Base-by-base conservation (phyloP, 2,888 invertebrate species). In the Tenthredo mesomela region DNA sequence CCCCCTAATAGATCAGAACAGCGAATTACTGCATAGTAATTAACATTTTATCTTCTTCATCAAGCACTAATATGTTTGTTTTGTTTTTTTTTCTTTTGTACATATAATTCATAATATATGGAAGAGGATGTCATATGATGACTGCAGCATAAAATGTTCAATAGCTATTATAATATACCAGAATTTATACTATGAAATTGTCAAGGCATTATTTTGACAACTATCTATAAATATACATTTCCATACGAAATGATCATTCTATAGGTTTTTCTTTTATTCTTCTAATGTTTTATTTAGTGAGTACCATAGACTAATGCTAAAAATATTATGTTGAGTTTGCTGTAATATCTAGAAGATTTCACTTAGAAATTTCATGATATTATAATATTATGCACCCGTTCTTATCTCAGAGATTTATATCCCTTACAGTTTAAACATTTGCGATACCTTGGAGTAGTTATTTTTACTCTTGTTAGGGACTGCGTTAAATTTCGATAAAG, bases 361-460 rank as follows among this genome's bases (percentile, higher is more conserved):
- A 61, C 3, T 21, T 18, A 47, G 1, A 75, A 58, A 61, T 61
- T 80, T 61, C 12, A 40, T 43, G 61, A n/a, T 73, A 73, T 29
- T 54, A 80, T 15, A 21, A 80, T 15, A 21, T 61, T 80, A 80
- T 80, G 80, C 65, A 80, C 80, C 61, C 2, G 43, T 61, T 80
- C 61, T 65, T 10, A 61, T 6, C 21, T 40, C 18, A 18, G 61
- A 37, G 80, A 61, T 80, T 80, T 61, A 21, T 18, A 61, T 80
- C 15, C n/a, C 37, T 40, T 43, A 40, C 18, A 77, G 61, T 40
- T 80, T 61, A 80, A 6, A 80, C n/a, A 40, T 80, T 80, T 43
- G 61, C 80, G 58, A 65, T 61, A 80, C 37, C 80, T 80, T 61
- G 80, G 61, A 80, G 80, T n/a, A 58, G 58, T 58, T 37, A 43